These are phyloP conservation scores for Volucella zonaria DNA, from an alignment of 2,888 invertebrate species.

Conservation along the genomic window DNA sequence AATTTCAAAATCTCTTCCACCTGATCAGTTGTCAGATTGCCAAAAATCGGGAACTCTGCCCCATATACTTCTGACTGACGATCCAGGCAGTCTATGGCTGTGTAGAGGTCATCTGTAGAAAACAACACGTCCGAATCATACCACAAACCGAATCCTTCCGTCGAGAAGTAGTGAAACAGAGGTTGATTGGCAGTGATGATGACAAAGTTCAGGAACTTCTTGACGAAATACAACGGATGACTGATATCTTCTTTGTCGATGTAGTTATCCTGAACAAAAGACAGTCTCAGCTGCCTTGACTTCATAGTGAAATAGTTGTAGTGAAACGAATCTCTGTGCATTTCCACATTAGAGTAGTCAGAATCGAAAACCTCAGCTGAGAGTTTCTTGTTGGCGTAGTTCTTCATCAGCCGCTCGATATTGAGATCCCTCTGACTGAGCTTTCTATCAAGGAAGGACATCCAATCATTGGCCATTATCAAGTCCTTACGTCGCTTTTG, in stretches of 20 bases:
- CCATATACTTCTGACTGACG: slow-evolving; percentile 76
- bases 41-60: slow-evolving; percentile 75
- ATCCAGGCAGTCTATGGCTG: slow-evolving; percentile 79
- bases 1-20: slow-evolving; percentile 77
- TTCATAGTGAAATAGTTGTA: slow-evolving; percentile 58
- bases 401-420: slow-evolving; percentile 77
- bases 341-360: slow-evolving; percentile 66
- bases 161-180: slow-evolving; percentile 80
- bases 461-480: slow-evolving; percentile 76
- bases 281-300: slow-evolving; percentile 69
- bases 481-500: slow-evolving; percentile 77
- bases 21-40: slow-evolving; percentile 74
- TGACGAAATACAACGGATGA: slow-evolving; percentile 78
- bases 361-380: slow-evolving; percentile 74
- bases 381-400: slow-evolving; percentile 77
- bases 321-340: slow-evolving; percentile 34
- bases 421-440: slow-evolving; percentile 78
- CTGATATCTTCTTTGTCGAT: slow-evolving; percentile 79
- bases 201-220: slow-evolving; percentile 78
- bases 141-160: slow-evolving; percentile 79
- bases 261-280: slow-evolving; percentile 75
- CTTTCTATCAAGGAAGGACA: slow-evolving; percentile 75
- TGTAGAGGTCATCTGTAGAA: slow-evolving; percentile 79
- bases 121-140: slow-evolving; percentile 76
- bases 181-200: slow-evolving; percentile 78